Evolutionary conservation across 1,140 invertebrate species (phyloP).

Genomic region (fruit fly (Drosophila melanogaster)): DNA sequence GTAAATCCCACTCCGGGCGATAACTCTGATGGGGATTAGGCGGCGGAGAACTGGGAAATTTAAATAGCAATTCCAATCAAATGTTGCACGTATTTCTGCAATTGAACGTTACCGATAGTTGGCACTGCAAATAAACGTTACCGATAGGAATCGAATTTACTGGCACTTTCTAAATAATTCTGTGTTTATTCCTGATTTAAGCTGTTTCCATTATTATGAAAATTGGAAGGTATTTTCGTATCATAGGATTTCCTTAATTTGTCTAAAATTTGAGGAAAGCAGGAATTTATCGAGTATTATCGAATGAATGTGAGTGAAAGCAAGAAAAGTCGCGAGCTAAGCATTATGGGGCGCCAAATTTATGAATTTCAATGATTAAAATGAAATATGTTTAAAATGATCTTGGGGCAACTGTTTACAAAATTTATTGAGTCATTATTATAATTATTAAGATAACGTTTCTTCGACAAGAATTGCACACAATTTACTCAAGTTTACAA

Average conservation of each 20-base stretch:
- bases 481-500: too few species aligned
- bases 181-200: too few species aligned
- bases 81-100: conserved; percentile 20
- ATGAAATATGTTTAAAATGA: too few species aligned
- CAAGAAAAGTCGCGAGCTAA: background rate
- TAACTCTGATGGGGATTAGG: conserved; percentile 9
- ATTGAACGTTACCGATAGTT: conserved; percentile 43
- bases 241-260: too few species aligned
- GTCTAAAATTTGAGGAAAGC: background rate
- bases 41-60: conserved; percentile 22
- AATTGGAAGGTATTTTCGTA: too few species aligned
- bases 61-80: conserved; percentile 27
- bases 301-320: background rate
- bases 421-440: too few species aligned
- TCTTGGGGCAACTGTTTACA: too few species aligned
- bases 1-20: background rate
- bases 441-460: too few species aligned
- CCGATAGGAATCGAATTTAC: conserved; percentile 30
- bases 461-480: too few species aligned
- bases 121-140: conserved; percentile 20
- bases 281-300: conserved; percentile 3
- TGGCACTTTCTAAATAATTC: background rate
- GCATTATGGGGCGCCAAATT: background rate
- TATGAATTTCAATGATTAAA: too few species aligned
- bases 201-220: too few species aligned